Evolutionary conservation across 37 sponge, comb jelly and placozoan species (phyloP), one percentile per base, ranked within the genome.

Genomic region (Cliona cf. orientalis): DNA sequence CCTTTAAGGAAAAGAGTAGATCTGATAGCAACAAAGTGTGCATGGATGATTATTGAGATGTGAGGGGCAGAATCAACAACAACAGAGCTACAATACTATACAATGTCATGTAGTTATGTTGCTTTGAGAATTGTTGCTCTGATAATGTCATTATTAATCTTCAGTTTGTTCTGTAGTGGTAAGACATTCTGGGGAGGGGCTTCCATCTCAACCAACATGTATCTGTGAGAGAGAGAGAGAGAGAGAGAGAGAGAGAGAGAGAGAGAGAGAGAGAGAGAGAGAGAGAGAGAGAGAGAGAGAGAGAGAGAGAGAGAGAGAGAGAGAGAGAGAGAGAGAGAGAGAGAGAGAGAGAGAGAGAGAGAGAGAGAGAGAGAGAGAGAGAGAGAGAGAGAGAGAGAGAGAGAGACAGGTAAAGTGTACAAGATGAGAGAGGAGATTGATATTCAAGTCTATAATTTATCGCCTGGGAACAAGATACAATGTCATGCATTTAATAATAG

Each of bases 71-170:
- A 61, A 61, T 6, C 28, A 22, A 11, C 45, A 69, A 38, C 19
- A 66, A n/a, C n/a, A n/a, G n/a, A n/a, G n/a, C n/a, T n/a, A n/a
- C n/a, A n/a, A n/a, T n/a, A n/a, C n/a, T n/a, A n/a, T n/a, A n/a
- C n/a, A n/a, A n/a, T n/a, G n/a, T n/a, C n/a, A n/a, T n/a, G n/a
- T n/a, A n/a, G n/a, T 2, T 33, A 2, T 4, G 42, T 42, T 2
- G 62, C 38, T 37, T 84, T 84, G n/a, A 84, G 33, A 40, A 84
- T 4, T 19, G 84, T 40, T 5, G 75, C 68, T 75, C 84, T 44
- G 1, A 84, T 67, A 12, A 75, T 34, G 57, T 84, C 84, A 41
- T 36, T 38, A 66, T 84, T 74, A 3, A 19, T 28, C 46, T 42
- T 36, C 26, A 84, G 42, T 41, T 84, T 73, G 43, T 61, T 25